A percentile compares a stretch with the other conserved stretches of the same genome.
phyloP scores from a whole-genome alignment of 2,113 vertebrate genomes.

The Phoenicopterus ruber region DNA sequence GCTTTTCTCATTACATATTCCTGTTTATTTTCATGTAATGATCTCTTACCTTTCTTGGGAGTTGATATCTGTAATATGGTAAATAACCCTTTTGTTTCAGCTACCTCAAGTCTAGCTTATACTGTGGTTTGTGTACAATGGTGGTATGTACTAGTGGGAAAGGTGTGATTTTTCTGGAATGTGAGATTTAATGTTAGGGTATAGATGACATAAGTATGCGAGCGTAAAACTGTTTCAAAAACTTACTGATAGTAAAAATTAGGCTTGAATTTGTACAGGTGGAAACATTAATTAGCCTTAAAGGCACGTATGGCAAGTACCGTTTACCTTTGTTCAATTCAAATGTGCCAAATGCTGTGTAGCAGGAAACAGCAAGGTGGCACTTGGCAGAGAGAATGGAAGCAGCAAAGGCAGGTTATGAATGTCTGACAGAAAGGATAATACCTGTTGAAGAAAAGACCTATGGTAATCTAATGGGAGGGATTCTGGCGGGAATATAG shows the following conservation, averaged over 20 bases:
- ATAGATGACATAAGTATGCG: background rate
- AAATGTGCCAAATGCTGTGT: background rate
- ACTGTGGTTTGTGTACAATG: background rate
- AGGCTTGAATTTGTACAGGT: background rate
- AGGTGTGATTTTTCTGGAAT: background rate
- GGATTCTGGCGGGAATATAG: background rate
- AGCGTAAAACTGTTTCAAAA: background rate
- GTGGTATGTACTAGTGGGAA: background rate
- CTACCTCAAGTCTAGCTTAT: background rate
- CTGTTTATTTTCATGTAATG: background rate
- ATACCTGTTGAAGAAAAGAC: background rate
- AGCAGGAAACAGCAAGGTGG: background rate
- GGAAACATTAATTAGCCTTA: background rate
- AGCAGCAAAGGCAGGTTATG: background rate
- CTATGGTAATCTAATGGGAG: background rate
- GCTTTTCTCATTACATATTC: background rate
- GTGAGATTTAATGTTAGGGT: background rate
- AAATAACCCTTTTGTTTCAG: background rate
- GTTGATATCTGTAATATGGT: background rate
- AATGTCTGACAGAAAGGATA: background rate
- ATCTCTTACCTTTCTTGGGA: background rate
- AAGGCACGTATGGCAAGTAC: background rate
- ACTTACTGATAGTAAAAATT: background rate
- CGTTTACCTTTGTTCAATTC: background rate
- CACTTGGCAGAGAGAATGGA: background rate